phyloP scores from a whole-genome alignment of 2,113 vertebrate genomes.

The Orycteropus afer region DNA sequence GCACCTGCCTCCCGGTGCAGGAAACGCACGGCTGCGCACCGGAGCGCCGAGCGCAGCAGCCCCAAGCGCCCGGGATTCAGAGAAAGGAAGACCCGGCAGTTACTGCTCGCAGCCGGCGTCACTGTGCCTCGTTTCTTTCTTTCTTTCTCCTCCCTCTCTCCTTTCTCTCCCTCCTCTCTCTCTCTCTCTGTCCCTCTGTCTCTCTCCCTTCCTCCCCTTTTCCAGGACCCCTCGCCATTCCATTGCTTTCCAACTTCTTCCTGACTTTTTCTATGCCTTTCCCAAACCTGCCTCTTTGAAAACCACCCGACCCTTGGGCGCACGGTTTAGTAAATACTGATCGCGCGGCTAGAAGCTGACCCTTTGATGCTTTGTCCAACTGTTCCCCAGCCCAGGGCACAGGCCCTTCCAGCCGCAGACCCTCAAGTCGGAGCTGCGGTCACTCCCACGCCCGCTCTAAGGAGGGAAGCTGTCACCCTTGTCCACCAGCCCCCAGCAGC shows the following conservation, averaged over 20 bases:
- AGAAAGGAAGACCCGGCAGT: not conserved
- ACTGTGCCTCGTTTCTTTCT: no score
- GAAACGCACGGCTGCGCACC: not conserved
- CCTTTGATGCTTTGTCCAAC: not conserved
- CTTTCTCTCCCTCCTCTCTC: no score
- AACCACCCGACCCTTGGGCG: no score
- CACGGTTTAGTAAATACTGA: not conserved
- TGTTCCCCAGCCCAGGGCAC: not conserved
- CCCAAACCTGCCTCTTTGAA: not conserved
- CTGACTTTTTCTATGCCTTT: not conserved
- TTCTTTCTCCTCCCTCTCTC: no score
- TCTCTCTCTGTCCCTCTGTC: no score
- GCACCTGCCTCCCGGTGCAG: not conserved
- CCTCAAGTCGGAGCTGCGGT: not conserved
- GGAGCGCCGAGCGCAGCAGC: no score
- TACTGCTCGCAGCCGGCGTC: not conserved
- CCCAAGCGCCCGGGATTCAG: not conserved
- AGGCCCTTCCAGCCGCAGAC: not conserved
- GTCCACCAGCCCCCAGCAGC: not conserved
- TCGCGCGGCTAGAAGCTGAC: not conserved
- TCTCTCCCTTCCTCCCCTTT: no score
- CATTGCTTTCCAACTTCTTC: no score
- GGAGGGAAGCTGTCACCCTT: not conserved
- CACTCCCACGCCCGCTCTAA: not conserved
- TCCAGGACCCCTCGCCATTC: accelerated